A percentile compares a stretch with the other conserved stretches of the same genome.
Evolutionary conservation across 2,113 vertebrate species (phyloP).

Genomic region (Paradisaea rubra): DNA sequence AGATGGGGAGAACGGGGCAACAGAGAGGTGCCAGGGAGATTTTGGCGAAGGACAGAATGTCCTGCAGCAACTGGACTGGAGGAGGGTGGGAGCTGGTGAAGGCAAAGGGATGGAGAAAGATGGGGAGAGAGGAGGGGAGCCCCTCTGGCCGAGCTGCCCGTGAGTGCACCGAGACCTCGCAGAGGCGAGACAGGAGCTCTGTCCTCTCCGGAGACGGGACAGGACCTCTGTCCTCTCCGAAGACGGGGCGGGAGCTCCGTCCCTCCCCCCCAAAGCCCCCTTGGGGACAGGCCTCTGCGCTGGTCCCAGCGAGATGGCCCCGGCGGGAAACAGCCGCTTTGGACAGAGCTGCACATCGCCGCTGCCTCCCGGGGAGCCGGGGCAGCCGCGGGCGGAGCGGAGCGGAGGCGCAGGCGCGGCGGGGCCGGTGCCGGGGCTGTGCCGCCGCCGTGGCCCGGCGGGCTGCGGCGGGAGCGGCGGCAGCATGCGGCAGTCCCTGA

Average conservation of each 20-base stretch:
- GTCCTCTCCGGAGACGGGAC: not conserved
- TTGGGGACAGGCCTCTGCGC: not conserved
- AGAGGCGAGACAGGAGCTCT: not conserved
- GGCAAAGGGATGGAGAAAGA: not conserved
- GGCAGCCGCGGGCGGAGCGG: not conserved
- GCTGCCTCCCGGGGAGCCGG: not conserved
- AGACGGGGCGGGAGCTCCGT: not conserved
- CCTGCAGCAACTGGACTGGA: not conserved
- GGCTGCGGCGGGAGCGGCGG: no score
- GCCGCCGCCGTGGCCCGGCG: not conserved
- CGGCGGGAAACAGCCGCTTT: rapidly evolving
- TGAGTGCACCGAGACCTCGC: not conserved
- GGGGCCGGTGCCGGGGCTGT: not conserved
- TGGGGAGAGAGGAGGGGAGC: not conserved
- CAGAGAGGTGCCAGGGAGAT: not conserved
- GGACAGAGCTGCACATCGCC: rapidly evolving
- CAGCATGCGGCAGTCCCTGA: no score
- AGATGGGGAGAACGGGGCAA: not conserved
- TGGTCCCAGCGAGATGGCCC: no score
- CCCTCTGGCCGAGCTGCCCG: not conserved
- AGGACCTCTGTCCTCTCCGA: not conserved
- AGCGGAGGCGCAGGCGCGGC: not conserved
- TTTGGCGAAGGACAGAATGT: not conserved
- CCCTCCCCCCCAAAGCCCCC: not conserved
- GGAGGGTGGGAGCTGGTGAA: not conserved